Base-by-base conservation (phyloP, 2,797 vertebrate genomes). In the Chelonia mydas region DNA sequence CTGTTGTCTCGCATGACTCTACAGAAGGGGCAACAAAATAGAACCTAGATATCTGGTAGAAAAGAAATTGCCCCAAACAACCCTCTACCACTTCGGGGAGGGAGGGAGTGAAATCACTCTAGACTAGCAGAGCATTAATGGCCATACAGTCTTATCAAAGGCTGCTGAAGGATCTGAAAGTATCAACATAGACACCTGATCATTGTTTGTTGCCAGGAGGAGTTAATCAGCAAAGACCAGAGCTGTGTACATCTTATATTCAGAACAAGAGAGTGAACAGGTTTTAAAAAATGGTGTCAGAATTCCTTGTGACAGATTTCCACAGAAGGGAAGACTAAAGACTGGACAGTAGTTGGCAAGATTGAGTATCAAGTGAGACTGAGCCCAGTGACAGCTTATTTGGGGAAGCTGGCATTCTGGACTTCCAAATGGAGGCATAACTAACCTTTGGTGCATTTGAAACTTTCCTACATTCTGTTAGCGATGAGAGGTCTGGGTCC, bases 361-460 rank as follows among this genome's bases (percentile, higher is more conserved):
- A 45, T 11, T 82, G 33, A 33, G 19, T 89, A 80, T 23, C 33
- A 53, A n/a, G 41, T 49, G 49, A 53, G 16, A 5, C 1, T 1
- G 7, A 41, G 9, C 77, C 27, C 50, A 61, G 21, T n/a, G 16
- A 37, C 10, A 7, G 10, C 4, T 57, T 74, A 53, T 77, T 33
- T 94, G 76, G 31, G 78, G 47, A 21, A 88, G 45, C 49, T 55
- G 12, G 1, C 47, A 9, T 25, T 68, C 72, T 87, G 61, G 5
- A 17, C 27, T 83, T 50, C 11, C 4, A 53, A 80, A 27, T 47
- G 25, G 41, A 79, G 28, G 28, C 77, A 6, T 10, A 57, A 2
- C 53, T 65, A 16, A 28, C 61, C 28, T 53, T 57, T 11, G 61
- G 79, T 55, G 68, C 0, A 0, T 6, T 45, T 45, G 0, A 72